Conservation (phyloP, 2,888 invertebrate genomes). For the Chrysotoxum bicinctum region DNA sequence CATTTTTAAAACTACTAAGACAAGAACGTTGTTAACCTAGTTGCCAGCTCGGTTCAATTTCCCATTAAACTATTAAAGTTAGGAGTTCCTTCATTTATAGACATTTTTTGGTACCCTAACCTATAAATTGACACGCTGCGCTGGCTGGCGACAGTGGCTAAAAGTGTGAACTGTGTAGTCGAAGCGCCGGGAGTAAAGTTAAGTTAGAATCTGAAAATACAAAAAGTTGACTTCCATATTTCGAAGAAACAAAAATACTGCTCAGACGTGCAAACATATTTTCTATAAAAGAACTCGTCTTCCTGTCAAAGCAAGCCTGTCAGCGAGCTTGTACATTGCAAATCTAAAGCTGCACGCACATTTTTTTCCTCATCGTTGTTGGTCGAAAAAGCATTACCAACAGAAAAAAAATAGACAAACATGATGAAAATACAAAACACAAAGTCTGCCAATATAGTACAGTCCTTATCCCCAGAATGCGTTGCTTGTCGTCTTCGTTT, state of each 20-base stretch:
- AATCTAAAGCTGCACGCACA: constrained; percentile 33
- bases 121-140: too few species aligned
- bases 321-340: not conserved
- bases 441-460: constrained; percentile 26
- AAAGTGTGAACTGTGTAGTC: too few species aligned
- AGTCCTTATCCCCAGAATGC: constrained; percentile 33
- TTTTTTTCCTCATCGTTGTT: not conserved
- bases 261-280: not conserved
- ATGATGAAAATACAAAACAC: not conserved
- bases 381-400: constrained; percentile 3
- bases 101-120: too few species aligned
- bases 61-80: too few species aligned
- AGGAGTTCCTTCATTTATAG: too few species aligned
- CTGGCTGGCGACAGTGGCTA: too few species aligned
- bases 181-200: too few species aligned
- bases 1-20: too few species aligned
- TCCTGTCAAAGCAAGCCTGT: constrained; percentile 8
- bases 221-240: not conserved
- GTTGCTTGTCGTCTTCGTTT: constrained; percentile 24
- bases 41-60: too few species aligned
- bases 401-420: not conserved
- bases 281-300: not conserved
- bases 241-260: not conserved
- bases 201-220: too few species aligned
- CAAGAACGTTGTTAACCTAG: too few species aligned